These are phyloP conservation scores for Acrocyrtus sp. DNA, from an alignment of 2,888 invertebrate species.

Conservation along the genomic window DNA sequence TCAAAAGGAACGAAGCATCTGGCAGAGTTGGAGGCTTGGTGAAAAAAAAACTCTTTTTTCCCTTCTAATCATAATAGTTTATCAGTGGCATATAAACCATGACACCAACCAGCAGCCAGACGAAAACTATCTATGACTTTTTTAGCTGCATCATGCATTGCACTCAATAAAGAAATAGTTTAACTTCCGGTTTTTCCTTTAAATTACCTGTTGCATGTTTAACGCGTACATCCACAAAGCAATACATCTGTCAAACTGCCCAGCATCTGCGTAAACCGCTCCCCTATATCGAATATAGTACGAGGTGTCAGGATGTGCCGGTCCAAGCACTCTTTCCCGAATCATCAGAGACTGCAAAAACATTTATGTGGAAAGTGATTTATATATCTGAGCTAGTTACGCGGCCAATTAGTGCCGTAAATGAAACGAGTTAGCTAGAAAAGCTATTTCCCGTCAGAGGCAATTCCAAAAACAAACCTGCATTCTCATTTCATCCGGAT, in stretches of 20 bases:
- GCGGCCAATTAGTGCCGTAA: too few species aligned
- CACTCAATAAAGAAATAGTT: not conserved
- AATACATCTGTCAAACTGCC: constrained; percentile 89
- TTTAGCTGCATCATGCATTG: too few species aligned
- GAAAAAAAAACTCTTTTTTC: too few species aligned
- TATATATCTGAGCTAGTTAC: too few species aligned
- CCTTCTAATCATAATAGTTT: not conserved
- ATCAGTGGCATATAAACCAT: not conserved
- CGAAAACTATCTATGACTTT: not conserved
- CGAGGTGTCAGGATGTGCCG: constrained; percentile 96
- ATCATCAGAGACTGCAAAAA: constrained; percentile 75
- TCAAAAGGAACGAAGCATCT: not conserved
- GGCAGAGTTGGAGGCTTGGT: not conserved
- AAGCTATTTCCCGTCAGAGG: too few species aligned
- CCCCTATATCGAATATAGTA: constrained; percentile 95
- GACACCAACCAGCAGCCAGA: not conserved
- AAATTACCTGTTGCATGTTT: constrained; percentile 79
- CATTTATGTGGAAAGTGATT: too few species aligned
- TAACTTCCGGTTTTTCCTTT: constrained; percentile 34
- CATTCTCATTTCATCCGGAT: constrained; percentile 97
- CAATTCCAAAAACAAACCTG: constrained; percentile 75
- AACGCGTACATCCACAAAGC: constrained; percentile 96
- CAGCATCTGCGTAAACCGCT: constrained; percentile 93
- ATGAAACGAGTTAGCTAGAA: too few species aligned
- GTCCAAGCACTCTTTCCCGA: constrained; percentile 89